Percentiles rank a stretch among this genome's conserved stretches.
phyloP scores from a whole-genome alignment of 2,797 vertebrate genomes.

The Falco peregrinus region DNA sequence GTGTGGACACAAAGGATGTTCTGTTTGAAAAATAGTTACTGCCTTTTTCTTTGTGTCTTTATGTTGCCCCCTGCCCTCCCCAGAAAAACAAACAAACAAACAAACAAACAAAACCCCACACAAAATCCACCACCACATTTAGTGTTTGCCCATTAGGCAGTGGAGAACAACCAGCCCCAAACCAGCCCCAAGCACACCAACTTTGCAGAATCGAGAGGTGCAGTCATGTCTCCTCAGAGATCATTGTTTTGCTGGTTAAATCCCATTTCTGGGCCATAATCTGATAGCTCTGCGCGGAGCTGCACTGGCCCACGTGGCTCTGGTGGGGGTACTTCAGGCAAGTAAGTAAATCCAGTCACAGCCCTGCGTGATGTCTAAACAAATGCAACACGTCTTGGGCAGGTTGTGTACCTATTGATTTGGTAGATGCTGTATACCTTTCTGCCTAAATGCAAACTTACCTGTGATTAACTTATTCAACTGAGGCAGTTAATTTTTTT shows the following conservation, averaged over 20 bases:
- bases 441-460: background rate
- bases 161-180: background rate
- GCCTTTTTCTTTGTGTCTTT: background rate
- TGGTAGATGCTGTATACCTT: background rate
- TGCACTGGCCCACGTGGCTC: rapidly evolving
- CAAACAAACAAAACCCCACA: no score
- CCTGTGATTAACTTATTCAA: background rate
- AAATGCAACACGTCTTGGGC: rapidly evolving
- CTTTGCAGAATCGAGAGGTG: background rate
- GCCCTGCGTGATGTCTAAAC: background rate
- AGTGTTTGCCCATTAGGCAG: background rate
- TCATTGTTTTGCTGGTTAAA: background rate
- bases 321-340: rapidly evolving
- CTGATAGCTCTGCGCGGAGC: background rate
- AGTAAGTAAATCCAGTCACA: background rate
- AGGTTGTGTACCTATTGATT: background rate
- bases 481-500: background rate
- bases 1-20: background rate
- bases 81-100: no score
- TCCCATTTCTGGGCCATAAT: background rate
- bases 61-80: background rate
- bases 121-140: background rate
- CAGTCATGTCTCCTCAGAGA: background rate
- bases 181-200: background rate
- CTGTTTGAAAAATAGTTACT: background rate